Conservation (phyloP, 2,113 vertebrate genomes). For the Nothocercus nigrocapillus region DNA sequence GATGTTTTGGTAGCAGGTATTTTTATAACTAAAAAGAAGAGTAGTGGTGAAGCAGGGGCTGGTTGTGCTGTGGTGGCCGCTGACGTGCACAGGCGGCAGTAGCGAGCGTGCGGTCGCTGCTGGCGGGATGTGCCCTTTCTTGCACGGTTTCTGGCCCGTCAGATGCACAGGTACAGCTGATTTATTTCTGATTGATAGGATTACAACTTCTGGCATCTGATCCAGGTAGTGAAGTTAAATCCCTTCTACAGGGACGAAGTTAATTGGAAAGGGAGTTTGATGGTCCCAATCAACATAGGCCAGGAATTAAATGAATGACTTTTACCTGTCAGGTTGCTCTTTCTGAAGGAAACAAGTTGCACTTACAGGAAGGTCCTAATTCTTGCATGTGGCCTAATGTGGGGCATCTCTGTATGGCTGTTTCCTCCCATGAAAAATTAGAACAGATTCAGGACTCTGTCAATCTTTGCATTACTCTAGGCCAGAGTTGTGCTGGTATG, state of each 20-base stretch:
- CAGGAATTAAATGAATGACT: background rate
- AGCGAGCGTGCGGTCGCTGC: background rate
- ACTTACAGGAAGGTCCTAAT: background rate
- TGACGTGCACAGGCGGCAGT: background rate
- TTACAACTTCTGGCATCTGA: conserved; percentile 1
- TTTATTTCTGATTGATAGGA: background rate
- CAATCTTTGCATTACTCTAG: background rate
- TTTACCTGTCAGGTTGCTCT: background rate
- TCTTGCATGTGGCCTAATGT: background rate
- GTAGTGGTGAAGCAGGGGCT: background rate
- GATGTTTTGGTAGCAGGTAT: background rate
- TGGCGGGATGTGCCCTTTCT: background rate
- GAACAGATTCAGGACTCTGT: background rate
- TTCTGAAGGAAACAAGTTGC: background rate
- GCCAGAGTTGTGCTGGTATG: background rate
- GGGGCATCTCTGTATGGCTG: background rate
- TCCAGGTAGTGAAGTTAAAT: background rate
- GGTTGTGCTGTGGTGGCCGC: background rate
- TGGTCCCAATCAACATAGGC: background rate
- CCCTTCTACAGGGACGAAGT: background rate
- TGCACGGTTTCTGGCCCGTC: background rate
- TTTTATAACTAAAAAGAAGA: background rate
- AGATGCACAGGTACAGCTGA: background rate
- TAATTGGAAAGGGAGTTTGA: background rate
- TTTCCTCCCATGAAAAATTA: background rate